Evolutionary conservation across 2,113 vertebrate species (phyloP), one percentile per base, ranked within the genome.

Genomic region (Macaca mulatta): DNA sequence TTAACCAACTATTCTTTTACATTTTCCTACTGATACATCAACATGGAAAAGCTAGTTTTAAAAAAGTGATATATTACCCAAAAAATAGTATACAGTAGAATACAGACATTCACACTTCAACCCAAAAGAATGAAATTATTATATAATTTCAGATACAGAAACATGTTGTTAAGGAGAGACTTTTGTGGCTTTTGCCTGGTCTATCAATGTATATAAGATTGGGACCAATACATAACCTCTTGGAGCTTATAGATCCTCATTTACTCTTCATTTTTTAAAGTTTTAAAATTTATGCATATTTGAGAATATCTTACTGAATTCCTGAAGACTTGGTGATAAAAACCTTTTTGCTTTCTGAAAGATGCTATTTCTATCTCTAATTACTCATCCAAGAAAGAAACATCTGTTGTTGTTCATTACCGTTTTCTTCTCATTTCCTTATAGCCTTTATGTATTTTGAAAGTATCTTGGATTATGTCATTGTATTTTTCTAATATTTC

Each of bases 301-400:
- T 97, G 80, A 81, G 72, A 83, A 52, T 88, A 94, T 89, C 92
- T 97, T 89, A 59, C 94, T 98, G 82, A 81, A 94, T 98, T 97
- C 89, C 94, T 92, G 72, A 97, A 98, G 93, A 96, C 45, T 84
- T 93, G 75, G 87, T 95, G 69, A 96, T 98, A 97, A 97, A 78
- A 97, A 97, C 77, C 70, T 89, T 94, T 95, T 95, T 94, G 35
- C 18, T 96, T 30, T 35, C 82, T 97, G 92, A 70, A 89, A 98
- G 75, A 93, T 97, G 96, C 94, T 98, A 97, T 97, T 98, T 97
- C 98, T 95, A 92, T 84, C 96, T 97, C 78, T 92, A 98, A 98
- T 98, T 98, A 98, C 96, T 94, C 92, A 93, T 98, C 92, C 95
- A 97, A 98, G 97, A 97, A 98, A 50, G 91, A 98, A 98, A 98